Base-by-base conservation (phyloP, 1,140 invertebrate species). In the Homalodisca vitripennis region DNA sequence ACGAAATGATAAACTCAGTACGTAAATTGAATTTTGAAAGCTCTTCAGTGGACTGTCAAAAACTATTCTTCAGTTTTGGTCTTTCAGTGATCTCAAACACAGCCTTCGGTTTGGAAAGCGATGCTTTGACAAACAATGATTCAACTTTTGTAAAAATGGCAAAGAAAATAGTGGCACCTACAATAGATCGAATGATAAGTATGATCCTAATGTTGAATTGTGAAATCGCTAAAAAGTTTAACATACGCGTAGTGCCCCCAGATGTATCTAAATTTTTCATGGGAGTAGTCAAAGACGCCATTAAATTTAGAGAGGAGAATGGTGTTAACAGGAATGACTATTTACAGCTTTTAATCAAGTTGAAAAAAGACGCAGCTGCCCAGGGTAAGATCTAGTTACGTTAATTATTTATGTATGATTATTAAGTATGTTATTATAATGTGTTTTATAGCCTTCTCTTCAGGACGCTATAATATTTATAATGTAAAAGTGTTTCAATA, bases 281-380 rank as follows among this genome's bases (percentile, higher is more conserved):
- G 13, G 73, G 74, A 24, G 78, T 84, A 1, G 83, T 87, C 3
- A 80, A 81, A 71, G 80, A 87, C 22, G 84, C 82, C 0, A 79
- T 86, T 3, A 77, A 81, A 22, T 80, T 82, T 72, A 74, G 85
- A 0, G 81, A 83, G 70, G 76, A 80, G 24, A 78, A 83, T 62
- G 79, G 81, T 12, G 73, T 85, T 20, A 74, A 74, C 0, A 77
- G 84, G 65, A 82, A 82, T 66, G 85, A 87, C 74, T 82, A 86
- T 69, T 70, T 87, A 68, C 83, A 86, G 64, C 72, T 85, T 30
- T 72, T 87, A 3, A 81, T 85, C 60, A 79, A 83, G 55, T 67
- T 86, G 2, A 79, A n/a, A n/a, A n/a, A n/a, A n/a, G n/a, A n/a
- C n/a, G n/a, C n/a, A n/a, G n/a, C n/a, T n/a, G n/a, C n/a, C n/a